Percentiles rank a stretch among this genome's conserved stretches.
Evolutionary conservation across 2,113 vertebrate genomes (phyloP).

Genomic region (Pipra filicauda): DNA sequence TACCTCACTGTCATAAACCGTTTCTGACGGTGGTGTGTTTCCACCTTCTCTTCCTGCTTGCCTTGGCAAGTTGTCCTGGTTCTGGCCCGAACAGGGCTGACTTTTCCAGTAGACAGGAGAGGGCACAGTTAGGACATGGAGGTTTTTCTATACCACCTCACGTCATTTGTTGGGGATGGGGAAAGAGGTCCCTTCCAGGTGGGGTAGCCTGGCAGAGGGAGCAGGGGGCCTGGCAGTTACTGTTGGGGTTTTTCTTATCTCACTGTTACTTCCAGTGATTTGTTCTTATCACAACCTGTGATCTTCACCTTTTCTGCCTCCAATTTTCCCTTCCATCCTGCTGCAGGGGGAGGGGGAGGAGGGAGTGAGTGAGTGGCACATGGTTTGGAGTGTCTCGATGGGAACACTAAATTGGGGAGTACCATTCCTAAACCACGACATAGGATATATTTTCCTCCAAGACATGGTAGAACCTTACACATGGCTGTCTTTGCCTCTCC

Average conservation of each 20-base stretch:
- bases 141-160: neutral
- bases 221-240: neutral
- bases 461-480: neutral
- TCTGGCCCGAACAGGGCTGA: neutral
- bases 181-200: neutral
- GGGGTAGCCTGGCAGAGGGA: neutral
- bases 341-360: neutral
- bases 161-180: neutral
- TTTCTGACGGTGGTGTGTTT: neutral
- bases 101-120: neutral
- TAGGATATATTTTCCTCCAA: neutral
- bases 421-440: neutral
- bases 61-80: neutral
- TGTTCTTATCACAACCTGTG: neutral
- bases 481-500: neutral
- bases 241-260: neutral
- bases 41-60: neutral
- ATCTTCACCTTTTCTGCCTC: neutral
- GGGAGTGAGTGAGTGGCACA: fast-evolving
- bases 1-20: neutral
- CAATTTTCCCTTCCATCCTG: neutral
- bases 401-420: neutral
- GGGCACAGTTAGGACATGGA: neutral
- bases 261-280: neutral
- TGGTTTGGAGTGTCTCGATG: neutral